phyloP scores from a whole-genome alignment of 2,113 vertebrate genomes.

The Piprites chloris region DNA sequence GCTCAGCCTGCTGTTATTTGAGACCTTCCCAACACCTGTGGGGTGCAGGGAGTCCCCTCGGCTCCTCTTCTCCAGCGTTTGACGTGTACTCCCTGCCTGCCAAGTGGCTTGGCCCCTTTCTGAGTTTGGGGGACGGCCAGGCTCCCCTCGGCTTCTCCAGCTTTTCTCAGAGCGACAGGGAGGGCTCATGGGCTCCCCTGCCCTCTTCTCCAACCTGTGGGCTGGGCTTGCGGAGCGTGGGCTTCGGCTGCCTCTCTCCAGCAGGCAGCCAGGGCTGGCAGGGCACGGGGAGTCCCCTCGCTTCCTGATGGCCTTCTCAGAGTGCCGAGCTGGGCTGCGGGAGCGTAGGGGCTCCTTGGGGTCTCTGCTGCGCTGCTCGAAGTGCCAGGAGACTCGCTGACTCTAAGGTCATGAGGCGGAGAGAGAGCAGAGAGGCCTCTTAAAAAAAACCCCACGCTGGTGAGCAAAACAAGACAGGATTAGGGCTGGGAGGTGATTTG shows the following conservation, averaged over 20 bases:
- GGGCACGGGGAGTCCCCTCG: not conserved
- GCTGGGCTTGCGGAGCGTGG: not conserved
- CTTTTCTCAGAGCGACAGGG: not conserved
- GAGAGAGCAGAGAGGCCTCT: not conserved
- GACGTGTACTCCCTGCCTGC: not conserved
- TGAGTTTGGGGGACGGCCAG: accelerated
- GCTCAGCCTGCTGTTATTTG: not conserved
- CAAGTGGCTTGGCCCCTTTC: slow-evolving; percentile 4
- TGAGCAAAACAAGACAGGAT: not conserved
- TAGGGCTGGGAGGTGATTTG: not conserved
- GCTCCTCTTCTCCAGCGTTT: not conserved
- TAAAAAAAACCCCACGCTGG: not conserved
- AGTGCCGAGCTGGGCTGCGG: slow-evolving; percentile 19
- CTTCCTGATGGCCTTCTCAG: not conserved
- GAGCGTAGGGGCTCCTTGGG: not conserved
- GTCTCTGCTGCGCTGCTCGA: not conserved
- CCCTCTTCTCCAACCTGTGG: not conserved
- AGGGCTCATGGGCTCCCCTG: not conserved
- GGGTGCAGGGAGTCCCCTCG: not conserved
- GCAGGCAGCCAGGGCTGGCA: not conserved
- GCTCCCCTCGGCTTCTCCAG: slow-evolving; percentile 11
- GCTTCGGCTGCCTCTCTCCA: slow-evolving; percentile 1
- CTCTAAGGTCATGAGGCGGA: slow-evolving; percentile 14
- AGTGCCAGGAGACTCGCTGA: slow-evolving; percentile 32
- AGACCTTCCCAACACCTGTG: not conserved